Conservation (phyloP, 1,140 invertebrate genomes). For the Saccostrea cuccullata region DNA sequence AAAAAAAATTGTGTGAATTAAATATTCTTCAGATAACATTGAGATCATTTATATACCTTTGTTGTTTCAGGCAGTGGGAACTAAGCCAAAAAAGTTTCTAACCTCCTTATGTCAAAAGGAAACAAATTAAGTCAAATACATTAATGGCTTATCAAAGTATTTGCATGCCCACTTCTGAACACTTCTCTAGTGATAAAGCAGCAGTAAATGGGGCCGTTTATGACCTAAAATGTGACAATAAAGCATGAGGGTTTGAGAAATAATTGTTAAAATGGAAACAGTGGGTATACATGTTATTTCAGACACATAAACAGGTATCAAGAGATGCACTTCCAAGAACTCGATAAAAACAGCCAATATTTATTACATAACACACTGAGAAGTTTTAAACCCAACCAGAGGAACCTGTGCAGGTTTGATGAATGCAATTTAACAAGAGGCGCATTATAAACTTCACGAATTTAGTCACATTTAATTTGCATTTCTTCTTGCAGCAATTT, state of each 20-base stretch:
- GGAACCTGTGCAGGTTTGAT: neutral
- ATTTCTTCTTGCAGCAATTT: neutral
- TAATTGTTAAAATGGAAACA: neutral
- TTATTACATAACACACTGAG: too few species aligned
- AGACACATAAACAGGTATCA: too few species aligned
- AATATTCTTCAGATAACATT: neutral
- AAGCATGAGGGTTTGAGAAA: slow-evolving; percentile 8
- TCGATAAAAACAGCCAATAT: too few species aligned
- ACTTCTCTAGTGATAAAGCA: neutral
- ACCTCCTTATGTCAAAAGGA: neutral
- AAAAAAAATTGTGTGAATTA: neutral
- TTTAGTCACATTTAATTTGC: neutral
- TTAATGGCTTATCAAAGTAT: slow-evolving; percentile 7
- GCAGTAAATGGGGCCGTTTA: slow-evolving; percentile 14
- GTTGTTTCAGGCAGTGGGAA: slow-evolving; percentile 12
- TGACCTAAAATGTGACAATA: slow-evolving; percentile 18
- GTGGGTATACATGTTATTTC: too few species aligned
- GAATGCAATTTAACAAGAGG: neutral
- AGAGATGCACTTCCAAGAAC: too few species aligned
- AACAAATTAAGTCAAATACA: slow-evolving; percentile 32
- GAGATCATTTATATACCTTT: slow-evolving; percentile 1
- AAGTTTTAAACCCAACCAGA: neutral
- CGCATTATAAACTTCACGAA: neutral
- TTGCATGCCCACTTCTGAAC: neutral
- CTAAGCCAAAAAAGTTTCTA: slow-evolving; percentile 1